phyloP scores from a whole-genome alignment of 2,888 invertebrate species.

The Therioaphis trifolii region DNA sequence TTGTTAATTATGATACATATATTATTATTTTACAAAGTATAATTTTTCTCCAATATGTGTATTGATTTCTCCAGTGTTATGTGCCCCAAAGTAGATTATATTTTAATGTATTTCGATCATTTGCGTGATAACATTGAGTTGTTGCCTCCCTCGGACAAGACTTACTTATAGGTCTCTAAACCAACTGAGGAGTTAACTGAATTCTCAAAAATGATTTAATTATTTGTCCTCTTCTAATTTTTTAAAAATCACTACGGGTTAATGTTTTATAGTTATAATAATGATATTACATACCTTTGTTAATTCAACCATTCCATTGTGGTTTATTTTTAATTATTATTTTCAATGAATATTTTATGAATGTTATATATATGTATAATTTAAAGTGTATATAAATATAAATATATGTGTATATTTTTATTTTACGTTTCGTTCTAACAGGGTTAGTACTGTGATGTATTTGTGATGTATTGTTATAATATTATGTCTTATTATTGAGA shows the following conservation, averaged over 20 bases:
- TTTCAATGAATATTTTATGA: conserved; percentile 19
- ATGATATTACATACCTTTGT: not conserved
- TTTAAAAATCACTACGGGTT: not conserved
- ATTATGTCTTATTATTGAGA: not conserved
- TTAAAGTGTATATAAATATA: not conserved
- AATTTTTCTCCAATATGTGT: too few relatives aligned
- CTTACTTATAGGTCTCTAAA: too few relatives aligned
- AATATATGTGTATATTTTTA: not conserved
- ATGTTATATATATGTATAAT: not conserved
- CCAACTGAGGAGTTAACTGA: not conserved
- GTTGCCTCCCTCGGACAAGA: too few relatives aligned
- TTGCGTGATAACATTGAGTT: too few relatives aligned
- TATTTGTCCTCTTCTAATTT: not conserved
- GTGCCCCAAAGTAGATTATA: too few relatives aligned
- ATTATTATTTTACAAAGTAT: too few relatives aligned
- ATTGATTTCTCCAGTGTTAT: too few relatives aligned
- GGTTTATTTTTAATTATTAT: conserved; percentile 18
- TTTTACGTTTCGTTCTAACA: not conserved
- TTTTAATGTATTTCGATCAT: too few relatives aligned
- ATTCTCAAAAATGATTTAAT: not conserved
- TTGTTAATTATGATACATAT: too few relatives aligned
- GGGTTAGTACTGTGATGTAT: not conserved
- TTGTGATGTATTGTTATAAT: conserved; percentile 15
- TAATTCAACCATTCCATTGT: conserved; percentile 34
- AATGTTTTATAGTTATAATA: not conserved